phyloP scores from a whole-genome alignment of 2,113 vertebrate species.

The Antigone vipio region DNA sequence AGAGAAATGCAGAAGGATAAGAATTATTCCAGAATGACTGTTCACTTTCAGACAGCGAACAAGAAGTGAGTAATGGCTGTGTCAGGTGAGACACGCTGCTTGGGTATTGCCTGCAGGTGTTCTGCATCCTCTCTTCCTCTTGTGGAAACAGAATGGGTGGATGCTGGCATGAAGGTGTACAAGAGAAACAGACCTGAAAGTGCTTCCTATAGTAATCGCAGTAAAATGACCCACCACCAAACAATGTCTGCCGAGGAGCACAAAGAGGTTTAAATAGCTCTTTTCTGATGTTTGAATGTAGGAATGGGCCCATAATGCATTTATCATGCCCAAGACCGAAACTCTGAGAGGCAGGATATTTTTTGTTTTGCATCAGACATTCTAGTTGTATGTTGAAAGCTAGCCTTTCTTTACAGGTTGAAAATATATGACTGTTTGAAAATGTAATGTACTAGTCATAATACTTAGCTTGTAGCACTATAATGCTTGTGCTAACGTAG shows the following conservation, averaged over 20 bases:
- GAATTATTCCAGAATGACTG: slow-evolving; percentile 85
- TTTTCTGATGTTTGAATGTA: not conserved
- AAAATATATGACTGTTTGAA: not conserved
- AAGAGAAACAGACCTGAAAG: not conserved
- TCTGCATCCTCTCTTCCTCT: not conserved
- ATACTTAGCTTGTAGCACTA: not conserved
- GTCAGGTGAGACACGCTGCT: not conserved
- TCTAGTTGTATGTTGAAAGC: not conserved
- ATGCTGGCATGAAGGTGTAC: not conserved
- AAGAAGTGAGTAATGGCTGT: slow-evolving; percentile 73
- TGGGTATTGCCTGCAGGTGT: not conserved
- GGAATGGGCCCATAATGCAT: not conserved
- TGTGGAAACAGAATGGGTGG: not conserved
- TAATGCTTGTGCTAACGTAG: not conserved
- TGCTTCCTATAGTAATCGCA: not conserved
- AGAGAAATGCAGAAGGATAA: slow-evolving; percentile 75
- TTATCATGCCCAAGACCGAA: not conserved
- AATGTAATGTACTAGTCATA: not conserved
- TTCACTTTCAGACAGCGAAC: slow-evolving; percentile 78
- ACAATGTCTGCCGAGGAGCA: not conserved
- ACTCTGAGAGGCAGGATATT: not conserved
- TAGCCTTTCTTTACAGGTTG: not conserved
- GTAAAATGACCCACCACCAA: not conserved
- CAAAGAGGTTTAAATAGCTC: not conserved
- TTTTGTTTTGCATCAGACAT: not conserved